Conservation (phyloP, 2,888 invertebrate genomes). For the Drosophila nr. perissopoda region DNA sequence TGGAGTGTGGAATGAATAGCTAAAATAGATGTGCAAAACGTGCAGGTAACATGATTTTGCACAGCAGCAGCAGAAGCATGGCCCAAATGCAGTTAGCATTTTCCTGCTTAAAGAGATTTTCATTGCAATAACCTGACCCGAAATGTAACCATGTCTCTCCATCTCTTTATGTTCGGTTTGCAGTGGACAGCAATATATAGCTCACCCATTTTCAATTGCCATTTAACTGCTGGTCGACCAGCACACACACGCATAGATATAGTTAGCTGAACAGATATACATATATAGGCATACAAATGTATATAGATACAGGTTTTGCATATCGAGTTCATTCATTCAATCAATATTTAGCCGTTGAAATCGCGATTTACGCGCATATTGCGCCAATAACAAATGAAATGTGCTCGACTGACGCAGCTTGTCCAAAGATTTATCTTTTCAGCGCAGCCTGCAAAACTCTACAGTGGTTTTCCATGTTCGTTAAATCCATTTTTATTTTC, state of each 20-base stretch:
- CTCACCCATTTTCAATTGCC: slow-evolving; percentile 57
- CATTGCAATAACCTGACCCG: slow-evolving; percentile 73
- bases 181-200: slow-evolving; percentile 53
- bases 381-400: slow-evolving; percentile 78
- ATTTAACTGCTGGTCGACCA: slow-evolving; percentile 58
- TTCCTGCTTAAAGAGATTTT: slow-evolving; percentile 77
- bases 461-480: slow-evolving; percentile 17
- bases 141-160: slow-evolving; percentile 56
- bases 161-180: slow-evolving; percentile 28
- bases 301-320: slow-evolving; percentile 40
- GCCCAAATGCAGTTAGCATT: slow-evolving; percentile 73
- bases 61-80: slow-evolving; percentile 9
- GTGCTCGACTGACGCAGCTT: slow-evolving; percentile 51
- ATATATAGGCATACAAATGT: slow-evolving; percentile 21
- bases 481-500: slow-evolving; percentile 22
- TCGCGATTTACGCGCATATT: slow-evolving; percentile 80
- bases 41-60: slow-evolving; percentile 77
- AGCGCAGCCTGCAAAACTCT: slow-evolving; percentile 46
- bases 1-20: slow-evolving; percentile 23
- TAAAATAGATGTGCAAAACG: slow-evolving; percentile 70
- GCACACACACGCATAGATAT: slow-evolving; percentile 30
- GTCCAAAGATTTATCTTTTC: slow-evolving; percentile 61
- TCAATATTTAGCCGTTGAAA: slow-evolving; percentile 77
- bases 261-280: slow-evolving; percentile 14
- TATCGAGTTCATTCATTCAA: slow-evolving; percentile 76